A percentile compares a stretch with the other conserved stretches of the same genome.
These are phyloP conservation scores for Brachionichthys hirsutus DNA, from an alignment of 2,113 vertebrate species.

Conservation along the genomic window DNA sequence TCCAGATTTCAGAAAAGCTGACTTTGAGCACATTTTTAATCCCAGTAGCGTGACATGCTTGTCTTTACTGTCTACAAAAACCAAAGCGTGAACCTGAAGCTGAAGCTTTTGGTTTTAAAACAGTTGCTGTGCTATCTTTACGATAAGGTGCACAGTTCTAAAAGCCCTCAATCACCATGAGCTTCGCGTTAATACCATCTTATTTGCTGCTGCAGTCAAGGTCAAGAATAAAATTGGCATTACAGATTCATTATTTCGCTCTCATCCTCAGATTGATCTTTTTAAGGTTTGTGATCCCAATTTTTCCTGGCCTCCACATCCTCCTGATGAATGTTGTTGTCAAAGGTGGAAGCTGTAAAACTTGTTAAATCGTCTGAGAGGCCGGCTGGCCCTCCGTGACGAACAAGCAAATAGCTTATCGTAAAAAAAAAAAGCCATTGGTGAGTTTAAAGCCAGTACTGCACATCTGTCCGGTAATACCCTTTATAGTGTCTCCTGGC, in stretches of 20 bases:
- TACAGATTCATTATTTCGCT: not conserved
- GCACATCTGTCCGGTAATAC: slow-evolving; percentile 33
- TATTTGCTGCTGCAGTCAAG: not conserved
- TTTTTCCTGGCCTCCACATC: not conserved
- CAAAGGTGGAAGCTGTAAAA: slow-evolving; percentile 28
- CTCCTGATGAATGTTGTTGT: slow-evolving; percentile 14
- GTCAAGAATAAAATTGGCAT: not conserved
- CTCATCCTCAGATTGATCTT: not conserved
- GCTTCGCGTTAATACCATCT: not conserved
- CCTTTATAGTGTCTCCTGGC: slow-evolving; percentile 19
- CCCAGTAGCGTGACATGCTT: not conserved
- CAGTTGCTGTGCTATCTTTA: not conserved
- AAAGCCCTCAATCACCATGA: not conserved
- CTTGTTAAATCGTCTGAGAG: slow-evolving; percentile 21
- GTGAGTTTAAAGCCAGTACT: slow-evolving; percentile 4
- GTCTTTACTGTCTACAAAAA: not conserved
- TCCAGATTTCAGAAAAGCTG: too few species aligned
- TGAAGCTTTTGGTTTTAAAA: not conserved
- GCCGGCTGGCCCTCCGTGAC: slow-evolving; percentile 25
- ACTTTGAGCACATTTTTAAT: not conserved
- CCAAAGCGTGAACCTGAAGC: not conserved
- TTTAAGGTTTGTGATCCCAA: slow-evolving; percentile 5
- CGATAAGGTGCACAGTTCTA: not conserved
- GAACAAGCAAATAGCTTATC: slow-evolving; percentile 47
- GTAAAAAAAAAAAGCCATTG: slow-evolving; percentile 47